Percentiles rank a stretch among this genome's conserved stretches.
Conservation (phyloP, 2,113 vertebrate genomes). For the Anarhynchus alexandrinus region DNA sequence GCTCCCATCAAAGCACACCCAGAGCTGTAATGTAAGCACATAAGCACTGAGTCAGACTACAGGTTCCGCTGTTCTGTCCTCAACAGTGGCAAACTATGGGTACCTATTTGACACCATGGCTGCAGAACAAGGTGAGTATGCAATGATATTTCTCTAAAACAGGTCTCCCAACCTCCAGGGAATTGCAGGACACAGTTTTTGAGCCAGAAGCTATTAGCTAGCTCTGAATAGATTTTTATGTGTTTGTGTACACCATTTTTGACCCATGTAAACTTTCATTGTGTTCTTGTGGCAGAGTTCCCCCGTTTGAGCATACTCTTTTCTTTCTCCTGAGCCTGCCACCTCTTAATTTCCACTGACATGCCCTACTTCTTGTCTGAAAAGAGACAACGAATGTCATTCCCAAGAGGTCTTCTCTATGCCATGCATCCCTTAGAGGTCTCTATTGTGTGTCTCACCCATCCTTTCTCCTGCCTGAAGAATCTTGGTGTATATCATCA, state of each 20-base stretch:
- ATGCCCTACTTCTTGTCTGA: neutral
- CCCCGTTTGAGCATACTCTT: neutral
- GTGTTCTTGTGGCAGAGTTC: neutral
- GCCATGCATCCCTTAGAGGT: neutral
- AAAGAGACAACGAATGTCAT: neutral
- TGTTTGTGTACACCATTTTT: neutral
- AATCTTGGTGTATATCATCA: neutral
- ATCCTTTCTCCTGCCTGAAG: neutral
- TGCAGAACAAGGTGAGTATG: neutral
- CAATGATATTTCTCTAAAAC: neutral
- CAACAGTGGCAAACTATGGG: neutral
- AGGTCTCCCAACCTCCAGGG: no score
- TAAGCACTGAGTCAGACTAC: neutral
- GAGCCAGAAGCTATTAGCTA: neutral
- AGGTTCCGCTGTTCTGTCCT: neutral
- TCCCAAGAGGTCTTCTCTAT: neutral
- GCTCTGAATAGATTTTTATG: neutral
- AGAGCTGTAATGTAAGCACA: no score
- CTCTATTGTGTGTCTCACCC: neutral
- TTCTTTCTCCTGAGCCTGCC: neutral
- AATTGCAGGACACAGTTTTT: neutral
- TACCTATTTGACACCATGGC: neutral
- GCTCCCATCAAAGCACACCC: rapidly evolving
- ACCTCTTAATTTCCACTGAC: neutral
- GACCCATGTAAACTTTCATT: neutral